Evolutionary conservation across 1,140 invertebrate species (phyloP).

Genomic region (Leptinotarsa texana): DNA sequence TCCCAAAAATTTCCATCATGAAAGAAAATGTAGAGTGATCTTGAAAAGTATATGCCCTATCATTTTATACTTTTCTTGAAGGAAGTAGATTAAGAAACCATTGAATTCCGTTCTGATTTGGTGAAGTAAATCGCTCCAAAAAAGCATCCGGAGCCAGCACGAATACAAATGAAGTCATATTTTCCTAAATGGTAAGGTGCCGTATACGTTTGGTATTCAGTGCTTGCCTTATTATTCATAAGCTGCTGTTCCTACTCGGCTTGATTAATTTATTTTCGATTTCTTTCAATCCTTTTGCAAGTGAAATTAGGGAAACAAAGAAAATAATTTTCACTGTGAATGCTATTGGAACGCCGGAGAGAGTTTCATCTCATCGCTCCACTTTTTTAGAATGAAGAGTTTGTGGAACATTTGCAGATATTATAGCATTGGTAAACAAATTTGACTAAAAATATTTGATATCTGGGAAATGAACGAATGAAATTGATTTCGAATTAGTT

Average conservation of each 20-base stretch:
- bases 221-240: slow-evolving; percentile 7
- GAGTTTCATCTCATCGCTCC: neutral
- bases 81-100: slow-evolving; percentile 3
- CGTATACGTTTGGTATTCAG: slow-evolving; percentile 15
- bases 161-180: neutral
- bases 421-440: too few species aligned
- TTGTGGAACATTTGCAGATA: too few species aligned
- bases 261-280: slow-evolving; percentile 15
- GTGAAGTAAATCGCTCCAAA: neutral
- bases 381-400: neutral
- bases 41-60: slow-evolving; percentile 29
- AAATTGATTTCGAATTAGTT: too few species aligned
- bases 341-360: neutral
- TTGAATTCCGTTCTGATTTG: neutral
- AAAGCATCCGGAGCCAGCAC: neutral
- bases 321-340: neutral
- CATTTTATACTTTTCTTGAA: slow-evolving; percentile 33
- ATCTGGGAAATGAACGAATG: too few species aligned
- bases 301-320: slow-evolving; percentile 2
- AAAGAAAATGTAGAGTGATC: slow-evolving; percentile 33
- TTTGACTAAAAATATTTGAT: too few species aligned
- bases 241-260: neutral
- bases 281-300: slow-evolving; percentile 9
- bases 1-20: slow-evolving; percentile 59
- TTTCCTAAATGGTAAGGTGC: too few species aligned